Conservation (phyloP, 2,797 vertebrate genomes). For the Acropternis orthonyx region DNA sequence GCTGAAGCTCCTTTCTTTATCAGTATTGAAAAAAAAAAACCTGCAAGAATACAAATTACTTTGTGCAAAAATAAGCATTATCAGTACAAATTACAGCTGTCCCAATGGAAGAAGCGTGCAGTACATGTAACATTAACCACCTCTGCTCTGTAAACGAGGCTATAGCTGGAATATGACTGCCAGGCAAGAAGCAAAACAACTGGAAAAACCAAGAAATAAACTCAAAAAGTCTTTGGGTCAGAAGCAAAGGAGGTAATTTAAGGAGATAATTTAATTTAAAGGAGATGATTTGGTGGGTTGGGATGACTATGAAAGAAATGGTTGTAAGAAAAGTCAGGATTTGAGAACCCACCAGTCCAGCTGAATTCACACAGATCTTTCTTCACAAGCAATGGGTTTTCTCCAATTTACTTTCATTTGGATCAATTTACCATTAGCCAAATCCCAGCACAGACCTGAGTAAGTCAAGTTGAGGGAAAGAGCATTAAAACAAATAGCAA, state of each 20-base stretch:
- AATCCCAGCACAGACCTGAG: not conserved
- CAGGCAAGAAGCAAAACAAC: not conserved
- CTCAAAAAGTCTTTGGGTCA: not conserved
- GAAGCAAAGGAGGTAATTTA: not conserved
- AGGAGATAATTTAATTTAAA: not conserved
- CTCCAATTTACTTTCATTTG: slow-evolving; percentile 6
- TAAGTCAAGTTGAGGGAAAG: not conserved
- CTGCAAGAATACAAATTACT: slow-evolving; percentile 8
- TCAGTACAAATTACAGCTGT: slow-evolving; percentile 33
- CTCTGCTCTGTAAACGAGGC: not conserved
- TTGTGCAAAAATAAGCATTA: not conserved
- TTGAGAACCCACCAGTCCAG: not conserved
- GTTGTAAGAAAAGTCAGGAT: not conserved
- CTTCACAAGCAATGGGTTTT: not conserved
- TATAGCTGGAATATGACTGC: not conserved
- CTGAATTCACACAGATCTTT: not conserved
- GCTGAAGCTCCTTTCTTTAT: slow-evolving; percentile 40
- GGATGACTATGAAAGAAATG: not conserved
- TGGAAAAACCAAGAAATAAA: not conserved
- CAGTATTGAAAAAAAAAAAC: not conserved
- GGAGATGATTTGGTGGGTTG: not conserved
- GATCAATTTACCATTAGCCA: not conserved
- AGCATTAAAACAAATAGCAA: not conserved
- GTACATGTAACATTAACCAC: not conserved
- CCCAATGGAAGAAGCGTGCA: not conserved